These are phyloP conservation scores for Beaufortia kweichowensis DNA, from an alignment of 2,113 vertebrate species.

Conservation along the genomic window DNA sequence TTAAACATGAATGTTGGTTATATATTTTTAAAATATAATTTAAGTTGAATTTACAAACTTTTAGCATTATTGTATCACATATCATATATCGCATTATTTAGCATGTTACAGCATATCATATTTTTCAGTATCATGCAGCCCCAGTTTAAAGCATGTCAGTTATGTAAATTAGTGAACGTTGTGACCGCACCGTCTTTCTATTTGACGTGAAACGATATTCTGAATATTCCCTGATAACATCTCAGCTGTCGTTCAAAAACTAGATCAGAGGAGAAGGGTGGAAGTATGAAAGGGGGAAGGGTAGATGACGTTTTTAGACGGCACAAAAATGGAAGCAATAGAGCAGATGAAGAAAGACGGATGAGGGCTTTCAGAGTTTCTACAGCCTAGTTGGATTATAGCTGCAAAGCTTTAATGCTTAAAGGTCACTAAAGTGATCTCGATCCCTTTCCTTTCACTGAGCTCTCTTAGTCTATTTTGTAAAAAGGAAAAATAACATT, in stretches of 20 bases:
- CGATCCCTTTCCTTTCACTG: background rate
- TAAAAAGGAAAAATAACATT: constrained; percentile 15
- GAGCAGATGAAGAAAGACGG: background rate
- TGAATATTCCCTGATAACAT: background rate
- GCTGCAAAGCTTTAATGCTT: constrained; percentile 15
- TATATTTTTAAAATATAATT: too few species aligned
- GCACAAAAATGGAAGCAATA: constrained; percentile 6
- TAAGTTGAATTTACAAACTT: too few species aligned
- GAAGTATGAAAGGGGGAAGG: background rate
- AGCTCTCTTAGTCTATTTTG: constrained; percentile 9
- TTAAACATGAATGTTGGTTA: too few species aligned
- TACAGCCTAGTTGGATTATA: constrained; percentile 17
- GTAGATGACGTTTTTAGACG: background rate
- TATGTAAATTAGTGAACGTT: background rate
- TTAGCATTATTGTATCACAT: too few species aligned
- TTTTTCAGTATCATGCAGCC: too few species aligned
- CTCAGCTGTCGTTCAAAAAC: background rate
- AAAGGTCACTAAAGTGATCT: constrained; percentile 1
- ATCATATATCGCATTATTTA: too few species aligned
- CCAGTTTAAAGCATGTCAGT: background rate
- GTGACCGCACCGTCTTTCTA: background rate
- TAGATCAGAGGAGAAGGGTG: background rate
- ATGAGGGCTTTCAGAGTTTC: background rate
- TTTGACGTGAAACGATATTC: background rate
- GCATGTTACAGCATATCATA: too few species aligned